Evolutionary conservation across 2,888 invertebrate genomes (phyloP), one percentile per base, ranked within the genome.

Genomic region (Frankliniella intonsa): DNA sequence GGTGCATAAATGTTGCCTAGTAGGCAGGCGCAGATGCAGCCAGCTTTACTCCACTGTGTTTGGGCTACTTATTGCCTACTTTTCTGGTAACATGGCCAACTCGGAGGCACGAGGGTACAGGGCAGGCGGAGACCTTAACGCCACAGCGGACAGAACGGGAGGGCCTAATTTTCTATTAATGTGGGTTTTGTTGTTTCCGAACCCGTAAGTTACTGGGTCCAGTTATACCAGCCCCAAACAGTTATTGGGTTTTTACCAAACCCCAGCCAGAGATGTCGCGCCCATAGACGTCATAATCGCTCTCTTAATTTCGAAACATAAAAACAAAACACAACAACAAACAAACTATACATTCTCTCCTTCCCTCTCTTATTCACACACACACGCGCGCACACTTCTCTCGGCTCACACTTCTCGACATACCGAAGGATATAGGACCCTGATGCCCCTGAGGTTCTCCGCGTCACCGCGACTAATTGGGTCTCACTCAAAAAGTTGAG

Each of bases 181-280:
- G 81, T 80, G 82, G 81, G 82, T 81, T 81, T 82, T 82, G 81
- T 82, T n/a, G n/a, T n/a, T n/a, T n/a, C n/a, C n/a, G n/a, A n/a
- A n/a, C n/a, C n/a, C n/a, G n/a, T n/a, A n/a, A n/a, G n/a, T n/a
- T n/a, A n/a, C n/a, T n/a, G n/a, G n/a, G n/a, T n/a, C n/a, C n/a
- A n/a, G n/a, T n/a, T n/a, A n/a, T n/a, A n/a, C n/a, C n/a, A n/a
- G n/a, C n/a, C n/a, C n/a, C n/a, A n/a, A n/a, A n/a, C n/a, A n/a
- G n/a, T n/a, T n/a, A n/a, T n/a, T n/a, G n/a, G n/a, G n/a, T n/a
- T n/a, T n/a, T n/a, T n/a, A n/a, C n/a, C n/a, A n/a, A n/a, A n/a
- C n/a, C n/a, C n/a, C n/a, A n/a, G n/a, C n/a, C n/a, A n/a, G n/a
- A n/a, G n/a, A n/a, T n/a, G n/a, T n/a, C n/a, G n/a, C n/a, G n/a